Evolutionary conservation across 2,888 invertebrate genomes (phyloP).

Genomic region (Frankliniella intonsa): DNA sequence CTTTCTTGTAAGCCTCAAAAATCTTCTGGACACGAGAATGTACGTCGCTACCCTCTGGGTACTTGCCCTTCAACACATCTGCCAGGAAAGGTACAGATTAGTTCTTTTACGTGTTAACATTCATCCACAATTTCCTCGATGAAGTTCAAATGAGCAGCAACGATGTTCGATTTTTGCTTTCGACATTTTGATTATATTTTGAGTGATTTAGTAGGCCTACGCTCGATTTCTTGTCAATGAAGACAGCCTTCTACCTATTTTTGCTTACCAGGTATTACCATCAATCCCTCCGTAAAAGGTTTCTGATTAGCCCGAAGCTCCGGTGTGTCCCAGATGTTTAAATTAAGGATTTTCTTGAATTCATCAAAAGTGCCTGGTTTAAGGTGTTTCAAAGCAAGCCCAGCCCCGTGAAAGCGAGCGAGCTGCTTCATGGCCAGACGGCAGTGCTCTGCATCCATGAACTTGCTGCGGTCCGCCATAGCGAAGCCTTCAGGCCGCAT

Average conservation of each 20-base stretch:
- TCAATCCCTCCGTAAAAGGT: neutral
- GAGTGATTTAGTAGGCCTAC: neutral
- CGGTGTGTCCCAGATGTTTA: neutral
- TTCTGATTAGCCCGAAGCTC: neutral
- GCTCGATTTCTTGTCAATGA: neutral
- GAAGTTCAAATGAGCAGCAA: too few relatives aligned
- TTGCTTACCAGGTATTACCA: neutral
- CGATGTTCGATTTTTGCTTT: too few relatives aligned
- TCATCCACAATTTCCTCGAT: neutral
- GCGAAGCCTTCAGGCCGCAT: neutral
- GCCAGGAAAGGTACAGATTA: neutral
- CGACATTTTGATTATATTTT: neutral
- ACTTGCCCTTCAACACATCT: neutral
- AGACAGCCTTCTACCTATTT: neutral
- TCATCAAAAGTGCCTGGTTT: neutral
- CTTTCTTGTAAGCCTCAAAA: neutral
- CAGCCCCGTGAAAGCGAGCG: neutral
- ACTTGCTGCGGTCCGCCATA: neutral
- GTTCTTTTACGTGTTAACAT: neutral
- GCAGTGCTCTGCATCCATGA: neutral
- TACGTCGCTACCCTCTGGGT: neutral
- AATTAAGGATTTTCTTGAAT: neutral
- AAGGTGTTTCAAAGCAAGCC: neutral
- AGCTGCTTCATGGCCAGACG: neutral
- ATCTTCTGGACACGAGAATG: neutral